Evolutionary conservation across 23 tunicate species (phyloP).

Genomic region (Styela plicata): DNA sequence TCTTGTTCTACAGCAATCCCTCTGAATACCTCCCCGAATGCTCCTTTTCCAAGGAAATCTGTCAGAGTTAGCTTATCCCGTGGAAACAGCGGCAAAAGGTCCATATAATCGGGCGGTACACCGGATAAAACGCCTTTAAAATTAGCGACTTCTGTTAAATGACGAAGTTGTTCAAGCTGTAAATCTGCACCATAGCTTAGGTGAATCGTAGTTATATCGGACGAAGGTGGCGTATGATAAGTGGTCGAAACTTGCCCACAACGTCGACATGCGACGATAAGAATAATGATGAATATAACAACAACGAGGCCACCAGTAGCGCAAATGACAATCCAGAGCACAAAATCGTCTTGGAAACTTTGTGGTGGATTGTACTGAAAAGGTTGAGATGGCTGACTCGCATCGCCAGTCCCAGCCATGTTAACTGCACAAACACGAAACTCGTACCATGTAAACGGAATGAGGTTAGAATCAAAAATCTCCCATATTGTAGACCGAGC

Average conservation of each 20-base stretch:
- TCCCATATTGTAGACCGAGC: constrained; percentile 29
- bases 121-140: constrained; percentile 21
- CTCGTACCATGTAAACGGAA: constrained; percentile 7
- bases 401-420: constrained; percentile 44
- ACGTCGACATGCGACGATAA: neutral
- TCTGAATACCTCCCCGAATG: constrained; percentile 77
- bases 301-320: neutral
- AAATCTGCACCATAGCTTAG: constrained; percentile 47
- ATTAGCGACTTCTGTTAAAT: constrained; percentile 53
- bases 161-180: constrained; percentile 45
- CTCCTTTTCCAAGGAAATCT: constrained; percentile 61
- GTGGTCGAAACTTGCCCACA: constrained; percentile 3
- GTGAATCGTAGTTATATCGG: constrained; percentile 41
- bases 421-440: constrained; percentile 51
- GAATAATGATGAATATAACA: neutral
- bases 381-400: constrained; percentile 37
- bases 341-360: neutral
- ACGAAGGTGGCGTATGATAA: constrained; percentile 3
- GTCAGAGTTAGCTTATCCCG: constrained; percentile 48
- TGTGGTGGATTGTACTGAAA: neutral
- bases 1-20: constrained; percentile 36
- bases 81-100: constrained; percentile 37
- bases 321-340: neutral
- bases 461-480: neutral
- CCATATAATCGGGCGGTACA: constrained; percentile 47